phyloP scores from a whole-genome alignment of 2,888 invertebrate genomes.

The Hanleya hanleyi region DNA sequence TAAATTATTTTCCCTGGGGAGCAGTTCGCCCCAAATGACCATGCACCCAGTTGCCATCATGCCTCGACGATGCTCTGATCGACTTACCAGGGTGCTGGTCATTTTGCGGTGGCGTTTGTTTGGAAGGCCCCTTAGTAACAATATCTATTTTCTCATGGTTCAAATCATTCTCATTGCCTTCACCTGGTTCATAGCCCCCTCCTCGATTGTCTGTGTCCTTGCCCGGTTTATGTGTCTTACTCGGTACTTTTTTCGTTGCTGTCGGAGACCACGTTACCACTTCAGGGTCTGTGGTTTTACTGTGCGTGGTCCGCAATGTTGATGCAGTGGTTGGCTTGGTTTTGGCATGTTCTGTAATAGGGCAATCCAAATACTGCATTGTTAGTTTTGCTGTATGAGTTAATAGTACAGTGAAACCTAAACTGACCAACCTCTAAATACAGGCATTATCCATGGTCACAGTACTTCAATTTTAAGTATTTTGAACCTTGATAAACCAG shows the following conservation, averaged over 20 bases:
- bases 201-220: no score
- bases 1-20: no score
- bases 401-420: no score
- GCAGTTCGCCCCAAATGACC: background rate
- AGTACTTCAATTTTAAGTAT: no score
- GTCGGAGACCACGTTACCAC: background rate
- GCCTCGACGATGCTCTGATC: no score
- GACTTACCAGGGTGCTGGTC: constrained; percentile 9
- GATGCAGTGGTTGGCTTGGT: background rate
- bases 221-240: background rate
- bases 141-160: constrained; percentile 4
- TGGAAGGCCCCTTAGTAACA: constrained; percentile 1
- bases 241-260: background rate
- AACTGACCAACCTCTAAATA: no score
- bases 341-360: background rate
- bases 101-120: constrained; percentile 1
- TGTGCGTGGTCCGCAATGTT: background rate
- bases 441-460: no score
- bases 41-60: background rate
- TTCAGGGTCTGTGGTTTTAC: background rate
- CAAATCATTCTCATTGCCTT: background rate
- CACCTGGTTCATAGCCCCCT: background rate
- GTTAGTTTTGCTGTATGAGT: no score
- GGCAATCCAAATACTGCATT: no score
- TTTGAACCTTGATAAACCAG: no score